Evolutionary conservation across 2,797 vertebrate genomes (phyloP).

Genomic region (Scolopax rusticola): DNA sequence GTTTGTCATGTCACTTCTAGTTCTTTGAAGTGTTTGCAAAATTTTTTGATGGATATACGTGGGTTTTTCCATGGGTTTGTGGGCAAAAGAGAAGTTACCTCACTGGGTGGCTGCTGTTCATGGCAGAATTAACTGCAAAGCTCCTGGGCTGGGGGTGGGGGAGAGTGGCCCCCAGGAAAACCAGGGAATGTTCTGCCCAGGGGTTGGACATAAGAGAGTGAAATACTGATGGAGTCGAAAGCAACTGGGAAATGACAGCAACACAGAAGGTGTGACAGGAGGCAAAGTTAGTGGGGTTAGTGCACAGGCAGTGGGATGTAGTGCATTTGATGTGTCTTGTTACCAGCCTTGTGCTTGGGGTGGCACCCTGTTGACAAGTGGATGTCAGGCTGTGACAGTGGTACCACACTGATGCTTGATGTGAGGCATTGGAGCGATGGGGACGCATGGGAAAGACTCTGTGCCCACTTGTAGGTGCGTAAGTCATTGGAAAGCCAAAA

Average conservation of each 20-base stretch:
- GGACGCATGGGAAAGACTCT: background rate
- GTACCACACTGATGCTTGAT: accelerated
- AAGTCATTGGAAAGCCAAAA: background rate
- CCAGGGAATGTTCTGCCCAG: background rate
- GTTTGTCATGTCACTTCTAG: background rate
- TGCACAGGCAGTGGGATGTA: background rate
- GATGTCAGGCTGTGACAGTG: background rate
- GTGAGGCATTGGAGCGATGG: accelerated
- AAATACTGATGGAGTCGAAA: background rate
- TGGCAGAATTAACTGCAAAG: background rate
- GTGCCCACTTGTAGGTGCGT: accelerated
- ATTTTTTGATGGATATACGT: background rate
- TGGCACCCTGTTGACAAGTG: accelerated
- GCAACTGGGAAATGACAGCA: background rate
- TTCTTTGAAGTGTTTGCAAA: background rate
- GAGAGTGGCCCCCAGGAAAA: background rate
- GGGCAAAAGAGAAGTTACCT: background rate
- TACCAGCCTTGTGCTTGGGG: accelerated
- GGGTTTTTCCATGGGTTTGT: accelerated
- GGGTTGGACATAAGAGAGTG: background rate
- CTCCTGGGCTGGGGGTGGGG: background rate
- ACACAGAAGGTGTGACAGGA: background rate
- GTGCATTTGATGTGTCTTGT: accelerated
- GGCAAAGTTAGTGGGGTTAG: background rate
- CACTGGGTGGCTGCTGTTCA: background rate